Evolutionary conservation across 2,113 vertebrate species (phyloP).

Genomic region (Calonectris borealis): DNA sequence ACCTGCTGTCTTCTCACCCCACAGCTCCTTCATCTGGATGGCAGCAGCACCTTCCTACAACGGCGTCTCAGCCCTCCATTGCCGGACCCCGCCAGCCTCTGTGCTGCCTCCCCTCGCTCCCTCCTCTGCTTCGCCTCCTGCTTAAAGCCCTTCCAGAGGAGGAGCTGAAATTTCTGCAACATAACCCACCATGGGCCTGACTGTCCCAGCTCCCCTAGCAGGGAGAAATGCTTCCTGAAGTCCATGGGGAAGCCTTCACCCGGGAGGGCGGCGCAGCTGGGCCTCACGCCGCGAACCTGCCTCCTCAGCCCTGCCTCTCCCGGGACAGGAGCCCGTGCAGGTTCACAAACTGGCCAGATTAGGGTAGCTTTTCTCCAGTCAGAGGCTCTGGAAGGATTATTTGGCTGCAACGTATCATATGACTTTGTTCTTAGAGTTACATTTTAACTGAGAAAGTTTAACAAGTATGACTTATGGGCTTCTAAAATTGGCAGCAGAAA

Average conservation of each 20-base stretch:
- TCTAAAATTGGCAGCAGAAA: constrained; percentile 79
- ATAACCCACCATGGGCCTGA: not conserved
- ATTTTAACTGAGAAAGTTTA: constrained; percentile 78
- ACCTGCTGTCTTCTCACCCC: not conserved
- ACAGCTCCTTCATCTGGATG: not conserved
- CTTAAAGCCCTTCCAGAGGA: not conserved
- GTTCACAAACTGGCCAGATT: not conserved
- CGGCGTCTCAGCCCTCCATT: not conserved
- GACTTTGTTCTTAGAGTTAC: constrained; percentile 78
- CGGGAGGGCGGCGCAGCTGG: not conserved
- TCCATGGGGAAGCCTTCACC: not conserved
- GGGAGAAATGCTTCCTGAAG: not conserved
- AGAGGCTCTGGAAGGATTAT: constrained; percentile 44
- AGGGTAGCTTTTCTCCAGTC: not conserved
- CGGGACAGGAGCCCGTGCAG: not conserved
- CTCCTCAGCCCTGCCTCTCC: not conserved
- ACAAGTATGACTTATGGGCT: constrained; percentile 76
- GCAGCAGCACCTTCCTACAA: not conserved
- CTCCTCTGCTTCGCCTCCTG: not conserved
- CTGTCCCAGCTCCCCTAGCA: not conserved
- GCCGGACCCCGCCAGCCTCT: not conserved
- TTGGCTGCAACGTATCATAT: constrained; percentile 61
- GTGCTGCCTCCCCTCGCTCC: not conserved
- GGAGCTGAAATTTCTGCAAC: not conserved
- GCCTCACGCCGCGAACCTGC: not conserved